phyloP scores from a whole-genome alignment of 2,797 vertebrate species.

The Nothura maculosa region DNA sequence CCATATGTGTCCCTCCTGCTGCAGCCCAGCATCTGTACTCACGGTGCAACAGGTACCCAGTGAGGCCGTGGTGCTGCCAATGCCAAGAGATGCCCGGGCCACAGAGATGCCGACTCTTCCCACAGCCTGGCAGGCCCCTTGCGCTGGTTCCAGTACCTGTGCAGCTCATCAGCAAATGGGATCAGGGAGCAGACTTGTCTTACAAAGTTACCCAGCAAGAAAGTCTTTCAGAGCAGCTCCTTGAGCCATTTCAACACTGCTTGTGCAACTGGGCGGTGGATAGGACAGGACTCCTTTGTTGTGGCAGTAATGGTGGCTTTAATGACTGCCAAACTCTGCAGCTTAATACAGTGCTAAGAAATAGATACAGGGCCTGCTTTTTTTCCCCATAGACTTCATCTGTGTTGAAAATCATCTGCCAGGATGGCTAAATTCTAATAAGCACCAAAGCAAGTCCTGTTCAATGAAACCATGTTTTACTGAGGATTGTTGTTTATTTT shows the following conservation, averaged over 20 bases:
- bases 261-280: not conserved
- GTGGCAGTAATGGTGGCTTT: not conserved
- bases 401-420: not conserved
- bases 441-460: not conserved
- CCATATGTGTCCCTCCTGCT: too few relatives aligned
- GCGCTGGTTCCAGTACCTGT: too few relatives aligned
- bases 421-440: not conserved
- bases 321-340: not conserved
- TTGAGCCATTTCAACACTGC: fast-evolving
- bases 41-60: too few relatives aligned
- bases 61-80: too few relatives aligned
- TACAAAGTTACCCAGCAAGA: not conserved
- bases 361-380: not conserved
- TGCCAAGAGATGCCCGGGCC: too few relatives aligned
- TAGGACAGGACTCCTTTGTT: not conserved
- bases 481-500: constrained; percentile 38
- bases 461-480: constrained; percentile 23
- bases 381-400: not conserved
- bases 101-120: too few relatives aligned
- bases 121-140: too few relatives aligned
- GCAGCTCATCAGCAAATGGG: not conserved
- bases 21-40: too few relatives aligned
- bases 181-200: not conserved
- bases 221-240: fast-evolving
- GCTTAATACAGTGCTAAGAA: not conserved